Conservation (phyloP, 1,140 invertebrate genomes). For the Bombus impatiens region DNA sequence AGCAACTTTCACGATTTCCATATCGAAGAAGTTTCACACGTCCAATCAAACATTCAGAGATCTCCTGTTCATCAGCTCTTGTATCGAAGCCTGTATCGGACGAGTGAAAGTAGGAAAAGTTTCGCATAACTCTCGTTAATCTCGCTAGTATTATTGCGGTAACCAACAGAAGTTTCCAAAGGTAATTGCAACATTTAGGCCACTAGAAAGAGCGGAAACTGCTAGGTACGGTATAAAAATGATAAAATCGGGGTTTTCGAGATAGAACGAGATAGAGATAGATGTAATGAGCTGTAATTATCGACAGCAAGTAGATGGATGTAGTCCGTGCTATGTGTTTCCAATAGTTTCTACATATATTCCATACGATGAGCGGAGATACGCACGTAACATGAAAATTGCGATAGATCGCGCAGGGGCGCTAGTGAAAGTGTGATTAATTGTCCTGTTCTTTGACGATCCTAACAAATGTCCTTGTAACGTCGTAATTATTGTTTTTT, state of each 20-base stretch:
- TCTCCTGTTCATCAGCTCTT: neutral
- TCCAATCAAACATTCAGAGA: no score
- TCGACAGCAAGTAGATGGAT: neutral
- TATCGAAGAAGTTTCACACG: neutral
- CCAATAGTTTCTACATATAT: no score
- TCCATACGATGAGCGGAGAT: neutral
- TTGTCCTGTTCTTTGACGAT: neutral
- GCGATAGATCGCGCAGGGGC: neutral
- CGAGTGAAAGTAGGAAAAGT: slow-evolving; percentile 39
- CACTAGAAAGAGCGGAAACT: slow-evolving; percentile 32
- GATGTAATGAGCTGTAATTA: neutral
- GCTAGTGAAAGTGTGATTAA: slow-evolving; percentile 15
- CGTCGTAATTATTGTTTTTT: neutral
- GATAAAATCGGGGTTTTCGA: neutral
- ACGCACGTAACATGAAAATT: neutral
- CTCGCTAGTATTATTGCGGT: slow-evolving; percentile 31
- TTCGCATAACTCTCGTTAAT: slow-evolving; percentile 52
- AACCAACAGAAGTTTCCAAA: slow-evolving; percentile 38
- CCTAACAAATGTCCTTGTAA: neutral
- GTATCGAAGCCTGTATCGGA: neutral
- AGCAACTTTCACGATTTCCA: slow-evolving; percentile 11
- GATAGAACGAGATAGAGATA: neutral
- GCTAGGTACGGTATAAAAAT: neutral
- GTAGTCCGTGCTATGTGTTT: neutral
- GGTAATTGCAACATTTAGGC: slow-evolving; percentile 48